Conservation (phyloP, 2,797 vertebrate genomes). For the Dromococcyx pavoninus region DNA sequence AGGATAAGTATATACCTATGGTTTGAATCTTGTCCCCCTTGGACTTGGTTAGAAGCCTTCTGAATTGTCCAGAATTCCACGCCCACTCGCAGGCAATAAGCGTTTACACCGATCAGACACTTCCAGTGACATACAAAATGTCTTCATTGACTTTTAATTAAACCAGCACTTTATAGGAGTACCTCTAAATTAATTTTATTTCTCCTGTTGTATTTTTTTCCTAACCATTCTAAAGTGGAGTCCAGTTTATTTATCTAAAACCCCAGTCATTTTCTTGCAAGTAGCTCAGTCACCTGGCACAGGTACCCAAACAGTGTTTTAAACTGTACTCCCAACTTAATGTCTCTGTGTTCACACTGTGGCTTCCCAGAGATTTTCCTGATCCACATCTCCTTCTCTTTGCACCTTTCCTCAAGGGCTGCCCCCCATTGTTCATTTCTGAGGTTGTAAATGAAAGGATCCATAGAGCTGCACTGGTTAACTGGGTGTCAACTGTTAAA, state of each 20-base stretch:
- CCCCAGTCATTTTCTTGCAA: neutral
- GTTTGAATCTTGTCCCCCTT: neutral
- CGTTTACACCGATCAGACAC: neutral
- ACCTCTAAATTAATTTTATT: neutral
- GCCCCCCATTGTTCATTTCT: neutral
- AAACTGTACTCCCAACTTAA: neutral
- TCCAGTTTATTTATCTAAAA: neutral
- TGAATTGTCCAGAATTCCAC: neutral
- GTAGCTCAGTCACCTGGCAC: neutral
- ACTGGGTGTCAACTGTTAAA: neutral
- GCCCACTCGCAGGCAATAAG: neutral
- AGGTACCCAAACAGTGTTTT: neutral
- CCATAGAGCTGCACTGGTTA: neutral
- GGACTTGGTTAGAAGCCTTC: neutral
- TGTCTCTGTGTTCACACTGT: neutral
- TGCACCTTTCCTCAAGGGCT: neutral
- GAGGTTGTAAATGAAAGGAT: neutral
- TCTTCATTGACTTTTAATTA: neutral
- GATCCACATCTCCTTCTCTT: neutral
- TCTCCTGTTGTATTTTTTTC: neutral
- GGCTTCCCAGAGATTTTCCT: neutral
- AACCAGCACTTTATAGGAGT: neutral
- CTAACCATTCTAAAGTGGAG: neutral
- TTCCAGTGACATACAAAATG: slow-evolving; percentile 7
- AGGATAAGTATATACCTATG: neutral